A percentile compares a stretch with the other conserved stretches of the same genome.
Conservation (phyloP, 2,113 vertebrate species). For the Collichthys lucidus region DNA sequence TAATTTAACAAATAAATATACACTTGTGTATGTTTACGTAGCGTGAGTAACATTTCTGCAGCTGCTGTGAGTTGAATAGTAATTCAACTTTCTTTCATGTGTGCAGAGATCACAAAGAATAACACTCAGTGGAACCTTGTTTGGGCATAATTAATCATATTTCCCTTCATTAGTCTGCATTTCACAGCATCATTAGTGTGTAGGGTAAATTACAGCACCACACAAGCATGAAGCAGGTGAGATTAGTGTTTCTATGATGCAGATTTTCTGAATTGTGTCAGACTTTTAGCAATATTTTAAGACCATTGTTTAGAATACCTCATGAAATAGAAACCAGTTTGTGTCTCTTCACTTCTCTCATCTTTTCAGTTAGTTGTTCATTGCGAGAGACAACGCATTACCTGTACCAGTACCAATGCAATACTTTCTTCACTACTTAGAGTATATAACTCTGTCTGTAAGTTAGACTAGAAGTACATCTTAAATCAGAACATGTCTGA, state of each 20-base stretch:
- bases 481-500: neutral
- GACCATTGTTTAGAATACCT: neutral
- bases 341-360: neutral
- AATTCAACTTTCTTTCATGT: neutral
- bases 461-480: too few relatives aligned
- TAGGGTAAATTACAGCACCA: neutral
- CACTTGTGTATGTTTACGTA: neutral
- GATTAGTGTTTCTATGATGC: neutral
- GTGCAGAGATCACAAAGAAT: neutral
- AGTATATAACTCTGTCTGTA: too few relatives aligned
- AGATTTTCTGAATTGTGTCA: neutral
- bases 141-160: constrained; percentile 18
- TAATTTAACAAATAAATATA: neutral
- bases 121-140: constrained; percentile 6
- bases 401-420: too few relatives aligned
- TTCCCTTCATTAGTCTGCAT: constrained; percentile 20
- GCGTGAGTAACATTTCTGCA: neutral
- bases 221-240: neutral
- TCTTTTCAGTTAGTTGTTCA: neutral
- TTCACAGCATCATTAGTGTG: constrained; percentile 14
- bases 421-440: neutral
- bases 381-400: neutral
- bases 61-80: constrained; percentile 1
- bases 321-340: neutral
- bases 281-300: neutral